Evolutionary conservation across 2,113 vertebrate genomes (phyloP).

Genomic region (Rallus limicola): DNA sequence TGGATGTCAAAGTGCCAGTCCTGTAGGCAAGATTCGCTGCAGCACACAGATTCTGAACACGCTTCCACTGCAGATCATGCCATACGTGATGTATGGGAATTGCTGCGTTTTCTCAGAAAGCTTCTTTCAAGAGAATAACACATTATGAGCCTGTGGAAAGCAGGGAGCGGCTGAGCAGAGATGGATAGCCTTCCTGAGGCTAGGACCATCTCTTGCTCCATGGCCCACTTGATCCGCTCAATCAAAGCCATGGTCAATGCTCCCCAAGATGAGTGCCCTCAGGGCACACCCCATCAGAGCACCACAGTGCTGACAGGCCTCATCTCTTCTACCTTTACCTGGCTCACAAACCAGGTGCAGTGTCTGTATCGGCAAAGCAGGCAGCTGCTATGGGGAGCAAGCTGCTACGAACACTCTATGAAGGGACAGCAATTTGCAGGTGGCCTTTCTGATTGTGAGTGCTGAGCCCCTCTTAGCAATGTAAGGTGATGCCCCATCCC

Average conservation of each 20-base stretch:
- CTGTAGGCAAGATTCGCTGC: slow-evolving; percentile 22
- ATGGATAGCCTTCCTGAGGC: background rate
- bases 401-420: accelerated
- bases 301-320: background rate
- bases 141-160: background rate
- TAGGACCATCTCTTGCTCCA: background rate
- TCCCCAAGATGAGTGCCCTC: background rate
- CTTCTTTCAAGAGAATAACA: background rate
- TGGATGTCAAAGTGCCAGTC: slow-evolving; percentile 5
- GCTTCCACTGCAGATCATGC: background rate
- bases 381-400: background rate
- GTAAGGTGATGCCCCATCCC: background rate
- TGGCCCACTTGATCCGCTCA: background rate
- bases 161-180: background rate
- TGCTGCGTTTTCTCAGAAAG: slow-evolving; percentile 25
- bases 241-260: background rate
- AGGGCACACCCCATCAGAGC: background rate
- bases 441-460: background rate
- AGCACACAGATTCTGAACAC: background rate
- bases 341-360: background rate
- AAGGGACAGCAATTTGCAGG: background rate
- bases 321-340: background rate
- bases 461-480: background rate
- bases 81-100: background rate
- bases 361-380: background rate